Conservation (phyloP, 2,888 invertebrate genomes). For the Lepidonotus clava region DNA sequence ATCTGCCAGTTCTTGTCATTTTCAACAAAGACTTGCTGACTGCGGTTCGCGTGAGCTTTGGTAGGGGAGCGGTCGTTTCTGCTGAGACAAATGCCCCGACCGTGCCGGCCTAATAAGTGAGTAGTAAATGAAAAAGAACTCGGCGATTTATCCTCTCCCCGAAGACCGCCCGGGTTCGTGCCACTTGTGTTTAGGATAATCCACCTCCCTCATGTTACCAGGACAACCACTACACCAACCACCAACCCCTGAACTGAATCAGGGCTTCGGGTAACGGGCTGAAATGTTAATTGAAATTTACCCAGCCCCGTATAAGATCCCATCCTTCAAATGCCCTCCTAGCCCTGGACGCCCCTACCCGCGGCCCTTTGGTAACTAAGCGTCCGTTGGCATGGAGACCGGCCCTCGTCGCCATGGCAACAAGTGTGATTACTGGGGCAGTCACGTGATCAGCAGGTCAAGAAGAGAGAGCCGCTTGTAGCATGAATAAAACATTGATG, state of each 20-base stretch:
- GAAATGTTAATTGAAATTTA: no score
- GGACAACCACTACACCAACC: no score
- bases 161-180: no score
- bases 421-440: background rate
- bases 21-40: background rate
- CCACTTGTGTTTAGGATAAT: no score
- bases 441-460: conserved; percentile 45
- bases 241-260: no score
- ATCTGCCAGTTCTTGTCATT: background rate
- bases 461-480: conserved; percentile 32
- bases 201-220: no score
- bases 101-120: background rate
- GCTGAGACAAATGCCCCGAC: background rate
- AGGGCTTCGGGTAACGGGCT: no score
- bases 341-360: background rate
- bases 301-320: no score
- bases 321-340: background rate
- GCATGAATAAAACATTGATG: conserved; percentile 35
- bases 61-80: background rate
- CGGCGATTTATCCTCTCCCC: background rate
- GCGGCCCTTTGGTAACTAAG: conserved; percentile 29
- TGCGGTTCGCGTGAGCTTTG: background rate
- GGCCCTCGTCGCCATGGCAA: background rate
- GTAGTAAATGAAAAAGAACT: background rate
- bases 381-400: conserved; percentile 37